A percentile compares a stretch with the other conserved stretches of the same genome.
Conservation (phyloP, 2,797 vertebrate genomes). For the Lates japonicus region DNA sequence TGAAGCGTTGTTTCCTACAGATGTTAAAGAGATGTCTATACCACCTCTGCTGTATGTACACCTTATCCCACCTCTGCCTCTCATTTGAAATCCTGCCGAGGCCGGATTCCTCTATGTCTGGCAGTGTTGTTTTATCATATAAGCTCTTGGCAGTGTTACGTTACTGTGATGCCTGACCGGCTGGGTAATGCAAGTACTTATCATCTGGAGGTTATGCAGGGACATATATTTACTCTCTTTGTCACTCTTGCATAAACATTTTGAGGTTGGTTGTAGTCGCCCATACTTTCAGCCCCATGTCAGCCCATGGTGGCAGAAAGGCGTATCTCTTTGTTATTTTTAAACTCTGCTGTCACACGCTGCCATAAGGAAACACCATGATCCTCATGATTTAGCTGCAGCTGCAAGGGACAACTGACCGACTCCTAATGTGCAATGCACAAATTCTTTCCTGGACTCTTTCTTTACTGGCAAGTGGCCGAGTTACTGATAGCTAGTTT, state of each 20-base stretch:
- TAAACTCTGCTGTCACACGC: background rate
- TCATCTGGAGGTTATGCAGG: background rate
- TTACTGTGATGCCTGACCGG: background rate
- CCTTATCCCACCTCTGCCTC: background rate
- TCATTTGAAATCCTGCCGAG: background rate
- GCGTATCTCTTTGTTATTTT: background rate
- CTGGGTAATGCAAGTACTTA: background rate
- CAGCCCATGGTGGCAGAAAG: background rate
- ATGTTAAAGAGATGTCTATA: background rate
- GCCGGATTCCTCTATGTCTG: background rate
- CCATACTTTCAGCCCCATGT: background rate
- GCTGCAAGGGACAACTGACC: background rate
- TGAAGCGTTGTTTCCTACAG: background rate
- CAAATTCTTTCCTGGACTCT: background rate
- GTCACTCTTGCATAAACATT: background rate
- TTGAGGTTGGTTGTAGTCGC: background rate
- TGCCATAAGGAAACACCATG: background rate
- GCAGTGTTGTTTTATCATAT: background rate
- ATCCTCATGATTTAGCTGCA: slow-evolving; percentile 2
- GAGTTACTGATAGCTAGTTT: slow-evolving; percentile 25
- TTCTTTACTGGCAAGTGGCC: background rate
- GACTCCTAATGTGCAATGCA: background rate
- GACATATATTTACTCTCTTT: background rate
- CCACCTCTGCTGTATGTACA: too few relatives aligned
- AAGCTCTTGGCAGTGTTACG: background rate